Conservation (phyloP, 2,888 invertebrate genomes). For the Saturnia pavonia region DNA sequence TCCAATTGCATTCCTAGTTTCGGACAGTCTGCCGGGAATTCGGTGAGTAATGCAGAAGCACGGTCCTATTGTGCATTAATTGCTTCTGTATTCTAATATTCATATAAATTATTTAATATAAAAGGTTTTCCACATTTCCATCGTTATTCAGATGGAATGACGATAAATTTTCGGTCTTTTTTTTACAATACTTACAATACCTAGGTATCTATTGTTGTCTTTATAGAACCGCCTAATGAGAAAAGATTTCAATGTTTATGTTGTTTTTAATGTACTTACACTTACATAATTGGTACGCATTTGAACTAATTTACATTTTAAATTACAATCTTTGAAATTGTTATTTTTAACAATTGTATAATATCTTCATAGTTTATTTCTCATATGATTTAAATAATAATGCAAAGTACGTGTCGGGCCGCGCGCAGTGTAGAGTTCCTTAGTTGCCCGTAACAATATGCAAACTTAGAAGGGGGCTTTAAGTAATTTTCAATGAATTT, state of each 20-base stretch:
- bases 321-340: not conserved
- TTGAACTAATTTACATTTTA: not conserved
- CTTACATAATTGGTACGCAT: not conserved
- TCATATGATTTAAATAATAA: too few species aligned
- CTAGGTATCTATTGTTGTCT: not conserved
- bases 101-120: not conserved
- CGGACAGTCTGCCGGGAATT: constrained; percentile 27
- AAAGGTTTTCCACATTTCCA: not conserved
- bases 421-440: too few species aligned
- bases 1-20: constrained; percentile 65
- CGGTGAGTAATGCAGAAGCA: constrained; percentile 1
- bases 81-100: constrained; percentile 10
- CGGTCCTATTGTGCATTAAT: constrained; percentile 8
- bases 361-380: not conserved
- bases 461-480: too few species aligned
- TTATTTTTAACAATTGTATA: not conserved
- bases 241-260: not conserved
- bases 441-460: too few species aligned
- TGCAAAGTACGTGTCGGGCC: too few species aligned
- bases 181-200: not conserved
- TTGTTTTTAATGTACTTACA: not conserved
- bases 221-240: not conserved
- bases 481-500: too few species aligned
- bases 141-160: not conserved
- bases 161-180: not conserved